Evolutionary conservation across 2,797 vertebrate genomes (phyloP), one percentile per base, ranked within the genome.

Genomic region (Etheostoma nigrum): DNA sequence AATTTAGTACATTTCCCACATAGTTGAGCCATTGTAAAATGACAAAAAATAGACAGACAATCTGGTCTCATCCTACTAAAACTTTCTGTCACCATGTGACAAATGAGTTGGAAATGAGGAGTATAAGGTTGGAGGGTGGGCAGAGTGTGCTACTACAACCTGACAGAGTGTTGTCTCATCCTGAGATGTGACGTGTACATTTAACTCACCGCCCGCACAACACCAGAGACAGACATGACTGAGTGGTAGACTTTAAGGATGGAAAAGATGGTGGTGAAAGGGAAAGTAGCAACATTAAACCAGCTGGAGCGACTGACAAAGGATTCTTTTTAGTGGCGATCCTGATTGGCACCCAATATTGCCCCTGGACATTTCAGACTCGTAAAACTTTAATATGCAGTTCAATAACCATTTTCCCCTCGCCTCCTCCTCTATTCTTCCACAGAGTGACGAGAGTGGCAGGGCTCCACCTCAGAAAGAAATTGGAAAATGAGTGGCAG

Each of bases 291-390:
- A 67, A 76, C 63, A 79, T 82, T 68, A 81, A 78, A 84, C 44
- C 69, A 87, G 78, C 80, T 85, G 83, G 55, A 78, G 67, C 55
- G 67, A 72, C 84, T 74, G 55, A 89, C 79, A 89, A 87, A 87
- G 81, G 76, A 54, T 79, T 88, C 67, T 84, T 91, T 67, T 87
- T 77, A 87, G 85, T 70, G 79, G 82, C 75, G 67, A 79, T 76
- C 72, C 76, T 87, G 85, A 89, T 76, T 87, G 84, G 79, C 80
- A 88, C 67, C 77, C 60, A 81, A 51, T 33, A 76, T 71, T 61
- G 83, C 83, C 82, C 76, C 76, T 66, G 74, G 81, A 68, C 68
- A 90, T 88, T 88, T 89, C 67, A 80, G 54, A 66, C 74, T 47
- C 16, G n/a, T 81, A 78, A 91, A 83, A 78, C 59, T 81, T 81